Evolutionary conservation across 1,140 invertebrate species (phyloP).

Genomic region (Monomorium pharaonis): DNA sequence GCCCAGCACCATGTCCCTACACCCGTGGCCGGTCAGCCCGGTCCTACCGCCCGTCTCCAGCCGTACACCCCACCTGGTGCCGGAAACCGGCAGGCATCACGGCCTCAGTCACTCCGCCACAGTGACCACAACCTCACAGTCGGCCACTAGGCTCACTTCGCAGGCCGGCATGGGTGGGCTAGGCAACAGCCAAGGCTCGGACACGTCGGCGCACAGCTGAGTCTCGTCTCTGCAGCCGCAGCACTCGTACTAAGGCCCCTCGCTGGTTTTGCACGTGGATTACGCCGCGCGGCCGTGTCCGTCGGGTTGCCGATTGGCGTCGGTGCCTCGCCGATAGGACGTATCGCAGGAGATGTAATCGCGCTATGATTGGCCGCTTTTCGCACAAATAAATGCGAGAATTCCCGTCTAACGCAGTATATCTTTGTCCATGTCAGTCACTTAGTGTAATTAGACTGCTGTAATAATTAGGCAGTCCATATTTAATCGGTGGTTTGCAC

Average conservation of each 20-base stretch:
- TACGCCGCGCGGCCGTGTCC: not conserved
- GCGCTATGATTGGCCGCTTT: not conserved
- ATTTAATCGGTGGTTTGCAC: not conserved
- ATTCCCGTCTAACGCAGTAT: slow-evolving; percentile 5
- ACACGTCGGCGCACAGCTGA: slow-evolving; percentile 84
- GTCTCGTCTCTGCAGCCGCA: slow-evolving; percentile 84
- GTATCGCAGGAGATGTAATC: not conserved
- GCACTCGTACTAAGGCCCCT: slow-evolving; percentile 81
- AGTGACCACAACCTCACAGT: slow-evolving; percentile 82
- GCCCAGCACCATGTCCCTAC: slow-evolving; percentile 83
- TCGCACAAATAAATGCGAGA: slow-evolving; percentile 36
- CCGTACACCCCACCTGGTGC: slow-evolving; percentile 90
- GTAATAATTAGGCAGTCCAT: not conserved
- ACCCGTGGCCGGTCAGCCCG: slow-evolving; percentile 91
- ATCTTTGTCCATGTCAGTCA: not conserved
- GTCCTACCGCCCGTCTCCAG: slow-evolving; percentile 89
- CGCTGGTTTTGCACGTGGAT: slow-evolving; percentile 32
- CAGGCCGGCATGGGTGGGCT: slow-evolving; percentile 81
- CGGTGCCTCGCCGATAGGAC: not conserved
- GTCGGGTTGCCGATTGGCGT: not conserved
- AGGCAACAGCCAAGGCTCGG: slow-evolving; percentile 83
- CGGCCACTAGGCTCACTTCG: slow-evolving; percentile 79
- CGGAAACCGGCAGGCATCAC: slow-evolving; percentile 87
- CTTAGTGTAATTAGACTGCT: not conserved
- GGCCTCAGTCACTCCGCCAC: slow-evolving; percentile 81